These are phyloP conservation scores for Caenorhabditis sp. DNA, from an alignment of 2,888 invertebrate species.

Conservation along the genomic window DNA sequence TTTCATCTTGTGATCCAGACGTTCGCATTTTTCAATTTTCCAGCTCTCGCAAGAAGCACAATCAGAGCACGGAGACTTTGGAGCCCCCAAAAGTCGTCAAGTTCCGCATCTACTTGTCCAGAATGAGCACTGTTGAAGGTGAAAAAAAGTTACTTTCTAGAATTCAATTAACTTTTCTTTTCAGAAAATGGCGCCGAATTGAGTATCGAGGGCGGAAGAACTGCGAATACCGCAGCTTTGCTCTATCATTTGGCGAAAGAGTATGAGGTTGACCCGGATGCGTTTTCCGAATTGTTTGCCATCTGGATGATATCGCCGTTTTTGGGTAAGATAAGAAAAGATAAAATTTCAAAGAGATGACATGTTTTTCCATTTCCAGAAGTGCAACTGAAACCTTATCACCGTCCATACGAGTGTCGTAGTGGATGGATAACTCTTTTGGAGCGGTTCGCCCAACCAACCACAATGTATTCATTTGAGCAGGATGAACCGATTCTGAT, in stretches of 20 bases:
- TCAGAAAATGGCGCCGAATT: constrained; percentile 47
- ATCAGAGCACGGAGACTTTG: constrained; percentile 47
- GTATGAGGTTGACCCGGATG: constrained; percentile 31
- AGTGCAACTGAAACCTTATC: constrained; percentile 58
- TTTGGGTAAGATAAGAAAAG: constrained; percentile 27
- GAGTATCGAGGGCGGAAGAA: constrained; percentile 48
- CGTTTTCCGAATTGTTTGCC: constrained; percentile 48
- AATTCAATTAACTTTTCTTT: not conserved
- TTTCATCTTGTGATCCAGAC: not conserved
- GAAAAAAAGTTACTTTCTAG: not conserved
- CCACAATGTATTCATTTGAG: not conserved
- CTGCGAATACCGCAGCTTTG: constrained; percentile 29
- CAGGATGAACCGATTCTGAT: constrained; percentile 57
- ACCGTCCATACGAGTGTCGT: constrained; percentile 57
- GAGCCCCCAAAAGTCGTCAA: constrained; percentile 36
- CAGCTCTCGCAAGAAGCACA: constrained; percentile 8
- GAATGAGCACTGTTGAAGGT: constrained; percentile 23
- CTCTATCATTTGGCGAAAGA: constrained; percentile 23
- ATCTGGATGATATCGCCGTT: constrained; percentile 62
- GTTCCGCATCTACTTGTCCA: constrained; percentile 46
- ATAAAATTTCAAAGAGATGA: not conserved
- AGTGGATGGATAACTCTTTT: constrained; percentile 50
- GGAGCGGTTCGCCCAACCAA: constrained; percentile 16
- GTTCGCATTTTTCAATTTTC: not conserved
- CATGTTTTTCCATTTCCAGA: constrained; percentile 20